Conservation (phyloP, 2,797 vertebrate species). For the Lagocephalus sceleratus region DNA sequence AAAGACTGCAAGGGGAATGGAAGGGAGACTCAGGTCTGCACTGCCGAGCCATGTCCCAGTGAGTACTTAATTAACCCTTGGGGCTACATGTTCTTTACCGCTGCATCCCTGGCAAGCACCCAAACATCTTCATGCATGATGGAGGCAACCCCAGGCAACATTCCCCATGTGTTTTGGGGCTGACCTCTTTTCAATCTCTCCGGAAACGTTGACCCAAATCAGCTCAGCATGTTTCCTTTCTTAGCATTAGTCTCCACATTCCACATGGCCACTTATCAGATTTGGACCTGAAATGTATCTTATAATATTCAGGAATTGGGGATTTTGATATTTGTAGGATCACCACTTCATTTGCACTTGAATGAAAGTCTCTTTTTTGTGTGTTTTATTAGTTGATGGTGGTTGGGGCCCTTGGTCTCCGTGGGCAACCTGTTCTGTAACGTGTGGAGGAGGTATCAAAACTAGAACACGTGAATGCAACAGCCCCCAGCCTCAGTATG, state of each 20-base stretch:
- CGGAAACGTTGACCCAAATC: conserved; percentile 55
- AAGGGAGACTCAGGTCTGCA: conserved; percentile 89
- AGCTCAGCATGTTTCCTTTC: conserved; percentile 45
- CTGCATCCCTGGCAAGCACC: conserved; percentile 17
- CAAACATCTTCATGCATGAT: conserved; percentile 22
- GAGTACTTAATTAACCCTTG: conserved; percentile 41
- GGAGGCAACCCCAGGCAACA: conserved; percentile 40
- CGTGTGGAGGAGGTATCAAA: conserved; percentile 88
- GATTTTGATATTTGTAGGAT: conserved; percentile 2
- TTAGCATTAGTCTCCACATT: conserved; percentile 28
- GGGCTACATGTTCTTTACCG: conserved; percentile 32
- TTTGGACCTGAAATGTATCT: conserved; percentile 6
- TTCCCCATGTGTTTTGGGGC: conserved; percentile 52
- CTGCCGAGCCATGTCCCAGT: conserved; percentile 89
- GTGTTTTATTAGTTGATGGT: conserved; percentile 82
- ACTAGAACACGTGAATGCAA: conserved; percentile 87
- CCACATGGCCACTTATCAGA: conserved; percentile 15
- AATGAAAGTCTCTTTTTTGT: background rate
- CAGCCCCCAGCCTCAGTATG: conserved; percentile 87
- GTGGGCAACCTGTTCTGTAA: conserved; percentile 89
- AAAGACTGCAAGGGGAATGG: conserved; percentile 88
- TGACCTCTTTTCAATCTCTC: conserved; percentile 42
- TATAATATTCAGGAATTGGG: background rate
- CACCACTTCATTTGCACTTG: background rate
- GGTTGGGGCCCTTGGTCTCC: conserved; percentile 97